Conservation (phyloP, 2,797 vertebrate genomes). For the Etheostoma perlongum region DNA sequence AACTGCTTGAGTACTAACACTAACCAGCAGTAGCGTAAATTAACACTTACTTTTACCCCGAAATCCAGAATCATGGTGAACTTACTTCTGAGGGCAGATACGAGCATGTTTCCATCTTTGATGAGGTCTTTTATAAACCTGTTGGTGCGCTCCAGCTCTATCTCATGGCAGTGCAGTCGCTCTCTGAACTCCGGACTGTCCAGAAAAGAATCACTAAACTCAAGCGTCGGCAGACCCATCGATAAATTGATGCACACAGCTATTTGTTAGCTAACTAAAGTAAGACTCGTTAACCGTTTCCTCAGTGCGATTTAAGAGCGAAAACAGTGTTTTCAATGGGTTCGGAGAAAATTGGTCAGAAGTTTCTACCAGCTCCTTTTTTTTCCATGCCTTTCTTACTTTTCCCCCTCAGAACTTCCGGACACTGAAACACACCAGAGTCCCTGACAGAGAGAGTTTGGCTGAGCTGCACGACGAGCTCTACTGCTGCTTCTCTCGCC, state of each 20-base stretch:
- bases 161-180: constrained; percentile 94
- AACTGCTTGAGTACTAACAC: neutral
- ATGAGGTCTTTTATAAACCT: constrained; percentile 98
- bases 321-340: neutral
- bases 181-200: constrained; percentile 97
- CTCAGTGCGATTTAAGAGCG: neutral
- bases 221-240: constrained; percentile 96
- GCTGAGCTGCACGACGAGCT: constrained; percentile 16
- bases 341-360: constrained; percentile 11
- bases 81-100: constrained; percentile 93
- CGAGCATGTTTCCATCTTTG: constrained; percentile 95
- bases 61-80: constrained; percentile 26
- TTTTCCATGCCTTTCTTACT: constrained; percentile 73
- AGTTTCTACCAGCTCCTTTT: constrained; percentile 46
- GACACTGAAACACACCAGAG: constrained; percentile 56
- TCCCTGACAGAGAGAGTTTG: constrained; percentile 28
- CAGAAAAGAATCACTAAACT: constrained; percentile 96
- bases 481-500: neutral
- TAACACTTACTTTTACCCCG: neutral
- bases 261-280: neutral
- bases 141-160: constrained; percentile 95
- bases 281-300: neutral
- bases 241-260: constrained; percentile 29
- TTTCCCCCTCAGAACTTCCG: constrained; percentile 75
- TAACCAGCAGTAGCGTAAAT: no score